phyloP scores from a whole-genome alignment of 2,888 invertebrate species.

The Allolobophora icterica region DNA sequence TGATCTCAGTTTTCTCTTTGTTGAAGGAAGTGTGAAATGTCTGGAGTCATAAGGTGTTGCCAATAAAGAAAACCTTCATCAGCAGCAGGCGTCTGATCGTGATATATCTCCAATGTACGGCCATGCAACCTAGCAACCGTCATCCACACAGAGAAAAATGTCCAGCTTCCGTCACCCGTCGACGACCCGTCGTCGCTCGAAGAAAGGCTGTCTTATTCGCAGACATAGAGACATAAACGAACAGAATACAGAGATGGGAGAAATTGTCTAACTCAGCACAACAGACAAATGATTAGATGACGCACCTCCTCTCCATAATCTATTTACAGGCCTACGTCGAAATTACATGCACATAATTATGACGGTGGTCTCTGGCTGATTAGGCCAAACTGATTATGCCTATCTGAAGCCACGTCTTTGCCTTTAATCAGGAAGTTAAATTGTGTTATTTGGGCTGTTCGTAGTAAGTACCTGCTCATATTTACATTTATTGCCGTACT shows the following conservation, averaged over 20 bases:
- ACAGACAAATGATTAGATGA: not conserved
- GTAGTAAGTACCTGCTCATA: not conserved
- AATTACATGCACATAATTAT: not conserved
- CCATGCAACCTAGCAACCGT: not conserved
- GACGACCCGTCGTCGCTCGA: conserved; percentile 1
- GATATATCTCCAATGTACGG: not conserved
- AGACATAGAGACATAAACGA: not conserved
- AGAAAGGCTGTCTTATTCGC: not conserved
- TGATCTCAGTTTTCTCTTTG: not conserved
- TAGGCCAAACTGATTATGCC: not conserved
- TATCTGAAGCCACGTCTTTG: not conserved
- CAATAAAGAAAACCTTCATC: not conserved
- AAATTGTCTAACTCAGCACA: not conserved
- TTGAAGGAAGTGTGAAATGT: not conserved
- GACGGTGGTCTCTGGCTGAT: no score
- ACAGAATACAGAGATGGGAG: not conserved
- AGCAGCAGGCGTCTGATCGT: not conserved
- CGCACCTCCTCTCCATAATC: not conserved
- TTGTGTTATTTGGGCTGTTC: not conserved
- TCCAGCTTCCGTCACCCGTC: conserved; percentile 17
- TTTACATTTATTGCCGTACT: not conserved
- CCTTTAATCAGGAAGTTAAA: not conserved
- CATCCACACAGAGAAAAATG: conserved; percentile 17
- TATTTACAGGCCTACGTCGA: not conserved
- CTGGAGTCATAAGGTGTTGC: not conserved